Evolutionary conservation across 2,888 invertebrate genomes (phyloP).

Genomic region (Tenthredo distinguenda): DNA sequence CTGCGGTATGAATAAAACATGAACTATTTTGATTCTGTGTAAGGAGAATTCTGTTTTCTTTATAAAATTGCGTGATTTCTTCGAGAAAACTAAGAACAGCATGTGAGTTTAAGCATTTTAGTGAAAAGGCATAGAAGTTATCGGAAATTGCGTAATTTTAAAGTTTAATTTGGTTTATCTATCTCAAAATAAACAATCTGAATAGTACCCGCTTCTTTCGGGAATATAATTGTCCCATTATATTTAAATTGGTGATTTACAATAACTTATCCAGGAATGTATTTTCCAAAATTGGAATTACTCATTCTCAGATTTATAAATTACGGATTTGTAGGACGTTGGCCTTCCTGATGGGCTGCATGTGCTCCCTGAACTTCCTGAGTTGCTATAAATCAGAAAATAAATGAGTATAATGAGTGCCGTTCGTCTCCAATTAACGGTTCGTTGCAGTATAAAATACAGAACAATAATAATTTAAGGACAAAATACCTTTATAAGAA

Average conservation of each 20-base stretch:
- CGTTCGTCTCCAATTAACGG: not conserved
- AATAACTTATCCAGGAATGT: constrained; percentile 10
- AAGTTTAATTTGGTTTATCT: not conserved
- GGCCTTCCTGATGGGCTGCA: constrained; percentile 1
- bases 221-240: no score
- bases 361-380: constrained; percentile 66
- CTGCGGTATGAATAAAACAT: not conserved
- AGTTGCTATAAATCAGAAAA: constrained; percentile 64
- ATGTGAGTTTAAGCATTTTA: not conserved
- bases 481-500: constrained; percentile 87
- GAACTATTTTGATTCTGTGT: not conserved
- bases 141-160: not conserved
- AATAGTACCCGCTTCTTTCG: not conserved
- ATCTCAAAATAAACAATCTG: not conserved
- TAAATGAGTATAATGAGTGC: constrained; percentile 29
- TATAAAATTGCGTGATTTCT: not conserved
- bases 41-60: not conserved
- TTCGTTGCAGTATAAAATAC: not conserved
- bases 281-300: not conserved
- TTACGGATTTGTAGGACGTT: constrained; percentile 24
- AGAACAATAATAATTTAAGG: not conserved
- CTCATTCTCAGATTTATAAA: not conserved
- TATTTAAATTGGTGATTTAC: not conserved
- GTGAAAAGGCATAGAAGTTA: not conserved
- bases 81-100: not conserved